Conservation (phyloP, 2,888 invertebrate genomes). For the Globia sparganii region DNA sequence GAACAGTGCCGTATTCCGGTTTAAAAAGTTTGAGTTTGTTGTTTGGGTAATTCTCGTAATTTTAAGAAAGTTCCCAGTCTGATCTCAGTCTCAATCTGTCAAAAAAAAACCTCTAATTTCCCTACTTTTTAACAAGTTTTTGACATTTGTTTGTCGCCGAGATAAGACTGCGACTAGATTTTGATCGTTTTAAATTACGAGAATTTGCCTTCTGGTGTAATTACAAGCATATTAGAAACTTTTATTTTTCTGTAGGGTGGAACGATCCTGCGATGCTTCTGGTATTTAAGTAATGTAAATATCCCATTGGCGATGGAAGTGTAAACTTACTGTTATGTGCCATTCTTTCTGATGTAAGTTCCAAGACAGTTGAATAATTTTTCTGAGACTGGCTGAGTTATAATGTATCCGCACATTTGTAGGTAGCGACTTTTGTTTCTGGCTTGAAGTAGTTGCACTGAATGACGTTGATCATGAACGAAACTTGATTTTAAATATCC, state of each 20-base stretch:
- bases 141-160: no score
- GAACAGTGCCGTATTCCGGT: not conserved
- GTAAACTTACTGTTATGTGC: not conserved
- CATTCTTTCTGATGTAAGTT: not conserved
- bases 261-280: not conserved
- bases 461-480: not conserved
- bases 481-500: not conserved
- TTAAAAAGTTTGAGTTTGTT: not conserved
- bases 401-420: not conserved
- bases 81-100: no score
- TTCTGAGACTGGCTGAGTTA: not conserved
- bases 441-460: not conserved
- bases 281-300: not conserved
- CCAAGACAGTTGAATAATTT: not conserved
- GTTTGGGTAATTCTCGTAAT: no score
- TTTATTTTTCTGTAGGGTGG: not conserved
- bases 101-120: no score
- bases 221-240: not conserved
- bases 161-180: no score
- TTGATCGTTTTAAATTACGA: no score
- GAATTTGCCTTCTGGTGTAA: no score
- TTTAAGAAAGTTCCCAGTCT: no score
- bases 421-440: not conserved
- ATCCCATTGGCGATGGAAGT: not conserved
- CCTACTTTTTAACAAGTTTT: no score